Base-by-base conservation (phyloP, 2,888 invertebrate species). In the Caenorhabditis sp. region DNA sequence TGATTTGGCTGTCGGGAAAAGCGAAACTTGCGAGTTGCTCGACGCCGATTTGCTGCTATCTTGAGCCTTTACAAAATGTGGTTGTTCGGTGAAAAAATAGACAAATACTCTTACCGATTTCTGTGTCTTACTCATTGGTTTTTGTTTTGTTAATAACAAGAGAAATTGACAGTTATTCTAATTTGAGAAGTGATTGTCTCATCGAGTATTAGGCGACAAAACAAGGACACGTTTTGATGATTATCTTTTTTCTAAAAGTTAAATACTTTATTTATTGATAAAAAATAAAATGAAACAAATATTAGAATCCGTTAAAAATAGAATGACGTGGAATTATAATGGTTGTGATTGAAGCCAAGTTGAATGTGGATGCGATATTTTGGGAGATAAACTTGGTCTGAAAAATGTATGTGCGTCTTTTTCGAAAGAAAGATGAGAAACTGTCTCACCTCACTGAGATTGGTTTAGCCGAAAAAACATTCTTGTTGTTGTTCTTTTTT, bases 261-360 rank as follows among this genome's bases (percentile, higher is more conserved):
- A n/a, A n/a, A n/a, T n/a, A n/a, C n/a, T n/a, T n/a, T n/a, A n/a
- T 43, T 21, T 53, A 6, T 19, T 53, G 17, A 6, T 53, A 53
- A 1, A 50, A 50, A 50, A 50, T 8, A 50, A 50, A 50, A 50
- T 10, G 31, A 10, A 10, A 31, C 4, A 50, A 31, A 31, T 31
- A 31, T 31, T 31, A 31, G 19, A 50, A 62, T 66, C 66, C 66
- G 70, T 70, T 66, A 62, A 66, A 66, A n/a, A 71, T 23, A 14
- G 54, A 60, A 58, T 64, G 71, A 71, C 63, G 71, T 67, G 64
- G 66, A 66, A 66, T 43, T 60, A 72, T 10, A 72, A 58, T 37
- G 72, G 72, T 58, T 72, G 72, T 21, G 72, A 72, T 61, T 72
- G 72, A 14, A 68, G 68, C 72, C 72, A 72, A 23, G 72, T 72